Conservation (phyloP, 1,140 invertebrate species). For the Oncopodura yosiiana region DNA sequence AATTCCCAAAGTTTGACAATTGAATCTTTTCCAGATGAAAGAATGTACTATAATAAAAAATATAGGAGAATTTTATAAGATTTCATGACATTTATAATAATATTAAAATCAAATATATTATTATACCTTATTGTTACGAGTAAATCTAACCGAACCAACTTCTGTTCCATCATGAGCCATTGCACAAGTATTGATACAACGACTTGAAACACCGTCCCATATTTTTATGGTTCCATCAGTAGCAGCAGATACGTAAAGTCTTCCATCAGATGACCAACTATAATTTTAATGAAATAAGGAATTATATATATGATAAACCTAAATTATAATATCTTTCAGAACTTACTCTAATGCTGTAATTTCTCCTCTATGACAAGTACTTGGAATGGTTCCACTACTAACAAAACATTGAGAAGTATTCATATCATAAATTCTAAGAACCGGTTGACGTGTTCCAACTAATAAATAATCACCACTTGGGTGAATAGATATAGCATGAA, state of each 20-base stretch:
- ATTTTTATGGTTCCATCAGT: slow-evolving; percentile 89
- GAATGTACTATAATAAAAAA: slow-evolving; percentile 63
- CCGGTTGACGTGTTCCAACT: slow-evolving; percentile 84
- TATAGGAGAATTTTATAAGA: slow-evolving; percentile 9
- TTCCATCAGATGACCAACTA: slow-evolving; percentile 65
- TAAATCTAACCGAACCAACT: slow-evolving; percentile 88
- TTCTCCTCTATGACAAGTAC: slow-evolving; percentile 78
- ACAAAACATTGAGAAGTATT: slow-evolving; percentile 95
- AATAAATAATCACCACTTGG: slow-evolving; percentile 88
- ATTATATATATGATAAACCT: background rate
- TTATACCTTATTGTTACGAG: slow-evolving; percentile 87
- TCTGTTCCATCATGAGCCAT: slow-evolving; percentile 89
- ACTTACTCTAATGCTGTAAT: slow-evolving; percentile 62
- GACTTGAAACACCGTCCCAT: slow-evolving; percentile 91
- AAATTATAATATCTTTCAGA: background rate
- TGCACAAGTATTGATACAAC: slow-evolving; percentile 86
- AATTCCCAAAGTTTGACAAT: slow-evolving; percentile 96
- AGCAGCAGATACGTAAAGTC: slow-evolving; percentile 80
- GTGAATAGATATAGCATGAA: slow-evolving; percentile 84
- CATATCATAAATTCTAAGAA: slow-evolving; percentile 85
- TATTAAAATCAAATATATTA: slow-evolving; percentile 3
- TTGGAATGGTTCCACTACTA: slow-evolving; percentile 63
- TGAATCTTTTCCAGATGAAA: slow-evolving; percentile 93
- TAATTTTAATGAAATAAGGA: background rate
- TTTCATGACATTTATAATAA: background rate